These are phyloP conservation scores for Eristalis intricaria DNA, from an alignment of 2,888 invertebrate genomes.

Conservation along the genomic window DNA sequence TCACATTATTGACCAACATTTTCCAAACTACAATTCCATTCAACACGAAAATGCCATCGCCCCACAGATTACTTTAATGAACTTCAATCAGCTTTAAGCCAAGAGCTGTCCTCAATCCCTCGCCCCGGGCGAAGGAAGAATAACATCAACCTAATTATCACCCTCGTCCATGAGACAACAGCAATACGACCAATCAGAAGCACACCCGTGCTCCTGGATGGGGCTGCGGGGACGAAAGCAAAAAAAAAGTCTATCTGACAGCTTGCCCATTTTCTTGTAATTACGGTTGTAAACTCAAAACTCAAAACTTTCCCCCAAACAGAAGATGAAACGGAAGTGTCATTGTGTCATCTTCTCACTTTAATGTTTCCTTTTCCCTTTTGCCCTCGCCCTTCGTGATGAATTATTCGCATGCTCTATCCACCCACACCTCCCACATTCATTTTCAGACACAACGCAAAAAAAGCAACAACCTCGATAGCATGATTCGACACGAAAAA, in stretches of 20 bases:
- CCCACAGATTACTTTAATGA: not conserved
- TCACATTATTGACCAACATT: no score
- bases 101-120: not conserved
- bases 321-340: constrained; percentile 29
- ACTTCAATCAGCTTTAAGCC: not conserved
- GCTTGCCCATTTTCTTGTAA: constrained; percentile 34
- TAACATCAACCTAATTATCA: not conserved
- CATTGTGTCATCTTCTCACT: constrained; percentile 30
- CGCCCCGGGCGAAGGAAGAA: not conserved
- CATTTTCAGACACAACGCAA: constrained; percentile 33
- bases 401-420: constrained; percentile 54
- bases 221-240: not conserved
- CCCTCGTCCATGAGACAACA: not conserved
- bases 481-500: constrained; percentile 48
- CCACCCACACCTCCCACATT: not conserved
- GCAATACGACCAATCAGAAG: not conserved
- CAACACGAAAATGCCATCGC: not conserved
- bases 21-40: no score
- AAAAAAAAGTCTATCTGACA: constrained; percentile 1
- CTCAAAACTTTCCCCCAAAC: constrained; percentile 15
- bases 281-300: constrained; percentile 47
- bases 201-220: not conserved
- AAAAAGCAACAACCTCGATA: constrained; percentile 25
- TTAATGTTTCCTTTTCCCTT: constrained; percentile 21
- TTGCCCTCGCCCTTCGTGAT: constrained; percentile 30